A percentile compares a stretch with the other conserved stretches of the same genome.
Conservation (phyloP, 2,113 vertebrate species). For the Syngnathus scovelli region DNA sequence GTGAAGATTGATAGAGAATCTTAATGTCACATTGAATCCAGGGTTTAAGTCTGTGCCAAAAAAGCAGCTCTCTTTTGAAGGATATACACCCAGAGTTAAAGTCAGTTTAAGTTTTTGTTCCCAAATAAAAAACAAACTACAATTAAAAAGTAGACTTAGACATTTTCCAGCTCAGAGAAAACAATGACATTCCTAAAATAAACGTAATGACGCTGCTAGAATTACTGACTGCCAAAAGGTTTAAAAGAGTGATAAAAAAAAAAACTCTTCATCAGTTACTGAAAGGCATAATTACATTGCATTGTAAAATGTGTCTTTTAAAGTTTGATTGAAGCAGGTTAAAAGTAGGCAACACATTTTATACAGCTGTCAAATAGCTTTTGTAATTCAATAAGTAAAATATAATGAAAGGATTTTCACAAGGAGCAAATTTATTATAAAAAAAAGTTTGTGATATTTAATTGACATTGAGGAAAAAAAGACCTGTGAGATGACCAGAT, state of each 20-base stretch:
- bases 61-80: neutral
- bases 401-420: neutral
- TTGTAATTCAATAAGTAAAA: neutral
- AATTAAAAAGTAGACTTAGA: neutral
- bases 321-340: neutral
- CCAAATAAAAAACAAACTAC: neutral
- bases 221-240: neutral
- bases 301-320: neutral
- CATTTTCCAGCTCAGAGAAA: neutral
- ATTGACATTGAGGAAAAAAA: neutral
- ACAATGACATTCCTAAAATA: neutral
- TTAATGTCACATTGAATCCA: neutral
- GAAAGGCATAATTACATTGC: neutral
- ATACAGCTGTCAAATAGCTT: neutral
- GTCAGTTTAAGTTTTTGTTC: neutral
- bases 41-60: neutral
- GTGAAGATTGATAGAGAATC: neutral
- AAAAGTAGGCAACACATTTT: neutral
- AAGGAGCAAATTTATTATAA: too few relatives aligned
- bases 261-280: neutral
- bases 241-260: neutral
- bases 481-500: neutral
- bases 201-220: neutral
- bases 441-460: conserved; percentile 15
- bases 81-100: neutral